phyloP scores from a whole-genome alignment of 2,797 vertebrate species.

The Pachyuromys duprasi region DNA sequence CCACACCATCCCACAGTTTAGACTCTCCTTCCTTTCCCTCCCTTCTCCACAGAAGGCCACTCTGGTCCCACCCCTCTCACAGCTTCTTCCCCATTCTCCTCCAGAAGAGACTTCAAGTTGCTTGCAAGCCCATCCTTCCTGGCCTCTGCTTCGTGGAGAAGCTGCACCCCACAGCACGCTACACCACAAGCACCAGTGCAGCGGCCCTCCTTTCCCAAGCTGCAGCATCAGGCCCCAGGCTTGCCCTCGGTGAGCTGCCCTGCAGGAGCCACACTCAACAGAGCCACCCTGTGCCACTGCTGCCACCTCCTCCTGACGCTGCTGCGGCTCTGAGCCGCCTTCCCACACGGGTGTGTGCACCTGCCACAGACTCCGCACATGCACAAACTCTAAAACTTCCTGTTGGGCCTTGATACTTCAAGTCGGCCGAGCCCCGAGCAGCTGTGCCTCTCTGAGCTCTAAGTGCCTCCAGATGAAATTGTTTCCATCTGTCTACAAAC shows the following conservation, averaged over 20 bases:
- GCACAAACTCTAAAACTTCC: background rate
- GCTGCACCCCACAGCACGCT: background rate
- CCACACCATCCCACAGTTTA: background rate
- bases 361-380: background rate
- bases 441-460: background rate
- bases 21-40: background rate
- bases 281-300: background rate
- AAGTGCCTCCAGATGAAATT: background rate
- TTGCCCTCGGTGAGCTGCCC: background rate
- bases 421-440: background rate
- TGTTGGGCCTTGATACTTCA: background rate
- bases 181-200: background rate
- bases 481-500: background rate
- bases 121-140: background rate
- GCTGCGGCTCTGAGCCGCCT: background rate
- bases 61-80: background rate
- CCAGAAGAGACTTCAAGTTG: background rate
- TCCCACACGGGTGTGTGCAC: background rate
- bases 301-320: background rate
- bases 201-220: background rate
- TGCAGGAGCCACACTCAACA: background rate
- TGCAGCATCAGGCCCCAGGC: background rate
- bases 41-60: background rate
- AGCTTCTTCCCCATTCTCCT: background rate
- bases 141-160: constrained; percentile 7